phyloP scores from a whole-genome alignment of 2,797 vertebrate genomes.

The Acipenser oxyrinchus region DNA sequence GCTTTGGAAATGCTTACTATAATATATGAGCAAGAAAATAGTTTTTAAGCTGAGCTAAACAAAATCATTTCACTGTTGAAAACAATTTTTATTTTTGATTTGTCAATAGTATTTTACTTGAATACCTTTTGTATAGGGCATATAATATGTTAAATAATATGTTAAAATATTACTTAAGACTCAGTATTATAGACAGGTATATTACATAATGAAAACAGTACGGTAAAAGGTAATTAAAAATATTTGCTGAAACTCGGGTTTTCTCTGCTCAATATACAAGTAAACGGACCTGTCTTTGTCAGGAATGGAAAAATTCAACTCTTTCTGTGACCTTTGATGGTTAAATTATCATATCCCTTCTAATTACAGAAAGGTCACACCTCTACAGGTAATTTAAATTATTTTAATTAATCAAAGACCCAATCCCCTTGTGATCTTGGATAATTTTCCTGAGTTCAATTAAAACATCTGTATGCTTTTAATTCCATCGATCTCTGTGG shows the following conservation, averaged over 20 bases:
- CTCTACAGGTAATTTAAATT: conserved; percentile 75
- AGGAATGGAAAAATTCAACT: too few species aligned
- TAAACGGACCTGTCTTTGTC: not conserved
- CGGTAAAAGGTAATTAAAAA: not conserved
- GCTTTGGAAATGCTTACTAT: too few species aligned
- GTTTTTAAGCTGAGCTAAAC: too few species aligned
- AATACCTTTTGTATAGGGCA: too few species aligned
- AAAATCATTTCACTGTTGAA: too few species aligned
- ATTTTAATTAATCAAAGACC: conserved; percentile 76
- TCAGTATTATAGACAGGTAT: too few species aligned
- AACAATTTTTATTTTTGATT: too few species aligned
- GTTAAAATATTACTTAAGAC: too few species aligned
- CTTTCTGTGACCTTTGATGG: not conserved
- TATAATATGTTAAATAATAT: too few species aligned
- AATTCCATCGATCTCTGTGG: conserved; percentile 71
- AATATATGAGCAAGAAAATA: too few species aligned
- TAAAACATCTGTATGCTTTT: conserved; percentile 78
- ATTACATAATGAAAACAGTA: too few species aligned
- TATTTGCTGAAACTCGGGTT: not conserved
- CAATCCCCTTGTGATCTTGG: conserved; percentile 68
- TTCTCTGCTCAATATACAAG: not conserved
- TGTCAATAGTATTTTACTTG: too few species aligned
- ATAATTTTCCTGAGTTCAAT: conserved; percentile 74
- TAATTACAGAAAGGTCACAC: conserved; percentile 29
- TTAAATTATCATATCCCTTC: not conserved